Conservation (phyloP, 2,113 vertebrate genomes). For the Scortum barcoo region DNA sequence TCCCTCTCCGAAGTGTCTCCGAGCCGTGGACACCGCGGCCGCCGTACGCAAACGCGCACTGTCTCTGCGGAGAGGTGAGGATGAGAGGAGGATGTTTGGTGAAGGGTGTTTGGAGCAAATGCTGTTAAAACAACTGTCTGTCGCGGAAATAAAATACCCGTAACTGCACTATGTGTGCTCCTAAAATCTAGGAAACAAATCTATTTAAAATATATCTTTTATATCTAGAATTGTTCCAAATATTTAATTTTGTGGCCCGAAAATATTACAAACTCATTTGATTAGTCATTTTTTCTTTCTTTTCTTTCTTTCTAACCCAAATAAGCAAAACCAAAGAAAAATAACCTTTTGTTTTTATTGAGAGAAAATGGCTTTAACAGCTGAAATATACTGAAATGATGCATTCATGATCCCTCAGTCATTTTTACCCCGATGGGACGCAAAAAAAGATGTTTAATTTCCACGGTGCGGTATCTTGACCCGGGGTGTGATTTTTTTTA, state of each 20-base stretch:
- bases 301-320: not conserved
- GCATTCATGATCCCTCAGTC: too few relatives aligned
- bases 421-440: not conserved
- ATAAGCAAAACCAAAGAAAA: not conserved
- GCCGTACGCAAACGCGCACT: constrained; percentile 21
- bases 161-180: too few relatives aligned
- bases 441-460: not conserved
- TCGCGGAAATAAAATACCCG: not conserved
- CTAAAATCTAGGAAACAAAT: not conserved
- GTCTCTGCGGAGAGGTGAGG: too few relatives aligned
- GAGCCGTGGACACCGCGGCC: constrained; percentile 14
- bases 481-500: constrained; percentile 33
- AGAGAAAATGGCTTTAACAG: not conserved
- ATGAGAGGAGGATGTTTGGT: too few relatives aligned
- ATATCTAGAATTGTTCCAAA: not conserved
- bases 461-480: constrained; percentile 10
- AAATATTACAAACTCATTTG: not conserved
- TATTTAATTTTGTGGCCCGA: not conserved
- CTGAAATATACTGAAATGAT: not conserved
- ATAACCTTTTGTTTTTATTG: not conserved
- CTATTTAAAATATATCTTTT: too few relatives aligned
- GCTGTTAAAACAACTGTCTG: not conserved
- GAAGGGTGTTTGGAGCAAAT: not conserved
- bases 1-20: constrained; percentile 27
- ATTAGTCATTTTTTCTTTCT: not conserved